Base-by-base conservation (phyloP, 2,888 invertebrate genomes). In the Lordiphosa andalusiaca region DNA sequence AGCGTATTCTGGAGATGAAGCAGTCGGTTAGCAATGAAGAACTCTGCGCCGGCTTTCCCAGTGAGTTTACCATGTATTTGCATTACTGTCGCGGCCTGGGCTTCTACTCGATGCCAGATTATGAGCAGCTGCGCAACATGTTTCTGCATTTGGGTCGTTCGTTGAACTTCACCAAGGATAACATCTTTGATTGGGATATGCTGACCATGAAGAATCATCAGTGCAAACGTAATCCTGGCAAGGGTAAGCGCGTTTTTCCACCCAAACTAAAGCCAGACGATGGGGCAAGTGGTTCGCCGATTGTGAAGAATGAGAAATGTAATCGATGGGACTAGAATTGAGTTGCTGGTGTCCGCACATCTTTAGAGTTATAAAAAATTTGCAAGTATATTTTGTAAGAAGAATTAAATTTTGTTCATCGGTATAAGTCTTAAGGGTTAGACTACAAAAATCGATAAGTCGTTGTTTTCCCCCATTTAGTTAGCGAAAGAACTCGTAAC, bases 111-210 rank as follows among this genome's bases (percentile, higher is more conserved):
- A 93, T 95, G 86, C 99, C 99, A 0, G 97, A 99, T 90, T 99
- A 99, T 90, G 94, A 94, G 82, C 96, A 96, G 90, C 92, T 99
- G 68, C 93, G 98, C 67, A 96, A 97, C 88, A 91, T 98, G 77
- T 98, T 99, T 91, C 93, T 98, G 59, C 95, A 96, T 56, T 92
- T 99, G 53, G 97, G 98, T 91, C 96, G 96, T 88, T 93, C 96
- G 80, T 95, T 98, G 90, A 96, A 96, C 49, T 98, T 97, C 90
- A 96, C 96, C 46, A 98, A 98, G 86, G 98, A 98, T 90, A 98
- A 97, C 89, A 96, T 98, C 52, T 99, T 97, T 89, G 99, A 99
- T 90, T 99, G 99, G 99, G 99, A 99, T 90, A 95, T 98, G 94
- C 93, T 98, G 88, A 98, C 98, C 91, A 97, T 96, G 89, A 95